These are phyloP conservation scores for Cerastoderma edule DNA, from an alignment of 2,888 invertebrate species.

Conservation along the genomic window DNA sequence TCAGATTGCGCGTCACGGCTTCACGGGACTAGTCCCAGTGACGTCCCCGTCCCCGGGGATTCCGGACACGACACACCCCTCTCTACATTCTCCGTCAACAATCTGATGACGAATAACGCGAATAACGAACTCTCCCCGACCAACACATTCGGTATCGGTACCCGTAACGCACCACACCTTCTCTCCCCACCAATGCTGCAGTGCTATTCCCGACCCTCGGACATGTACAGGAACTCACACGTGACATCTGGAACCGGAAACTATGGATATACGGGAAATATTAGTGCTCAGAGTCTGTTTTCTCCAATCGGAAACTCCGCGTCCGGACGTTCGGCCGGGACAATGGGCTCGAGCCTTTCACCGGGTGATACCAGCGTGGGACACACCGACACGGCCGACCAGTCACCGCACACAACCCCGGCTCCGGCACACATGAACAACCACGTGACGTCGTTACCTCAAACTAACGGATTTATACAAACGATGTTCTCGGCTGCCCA, in stretches of 20 bases:
- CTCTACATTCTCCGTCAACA: slow-evolving; percentile 79
- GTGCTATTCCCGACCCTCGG: slow-evolving; percentile 66
- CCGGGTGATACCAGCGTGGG: slow-evolving; percentile 53
- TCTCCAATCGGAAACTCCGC: slow-evolving; percentile 35
- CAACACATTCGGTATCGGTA: slow-evolving; percentile 50
- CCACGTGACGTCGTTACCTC: slow-evolving; percentile 61
- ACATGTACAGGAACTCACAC: slow-evolving; percentile 72
- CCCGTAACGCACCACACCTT: slow-evolving; percentile 66
- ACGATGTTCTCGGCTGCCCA: slow-evolving; percentile 75
- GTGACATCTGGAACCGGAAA: slow-evolving; percentile 62
- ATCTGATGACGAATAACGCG: slow-evolving; percentile 76
- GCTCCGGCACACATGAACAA: slow-evolving; percentile 61
- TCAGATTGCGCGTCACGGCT: slow-evolving; percentile 61
- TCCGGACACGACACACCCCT: slow-evolving; percentile 66
- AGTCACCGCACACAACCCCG: slow-evolving; percentile 67
- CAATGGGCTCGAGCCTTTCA: slow-evolving; percentile 39
- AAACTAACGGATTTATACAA: slow-evolving; percentile 71
- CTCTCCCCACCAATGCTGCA: slow-evolving; percentile 75
- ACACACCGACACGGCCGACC: slow-evolving; percentile 62
- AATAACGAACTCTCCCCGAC: slow-evolving; percentile 62
- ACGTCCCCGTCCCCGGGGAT: slow-evolving; percentile 75
- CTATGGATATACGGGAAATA: slow-evolving; percentile 68
- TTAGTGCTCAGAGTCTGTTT: slow-evolving; percentile 67
- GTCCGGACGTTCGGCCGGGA: slow-evolving; percentile 21
- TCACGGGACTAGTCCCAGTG: slow-evolving; percentile 65